phyloP scores from a whole-genome alignment of 2,888 invertebrate genomes.

The Uloborus plumipes region DNA sequence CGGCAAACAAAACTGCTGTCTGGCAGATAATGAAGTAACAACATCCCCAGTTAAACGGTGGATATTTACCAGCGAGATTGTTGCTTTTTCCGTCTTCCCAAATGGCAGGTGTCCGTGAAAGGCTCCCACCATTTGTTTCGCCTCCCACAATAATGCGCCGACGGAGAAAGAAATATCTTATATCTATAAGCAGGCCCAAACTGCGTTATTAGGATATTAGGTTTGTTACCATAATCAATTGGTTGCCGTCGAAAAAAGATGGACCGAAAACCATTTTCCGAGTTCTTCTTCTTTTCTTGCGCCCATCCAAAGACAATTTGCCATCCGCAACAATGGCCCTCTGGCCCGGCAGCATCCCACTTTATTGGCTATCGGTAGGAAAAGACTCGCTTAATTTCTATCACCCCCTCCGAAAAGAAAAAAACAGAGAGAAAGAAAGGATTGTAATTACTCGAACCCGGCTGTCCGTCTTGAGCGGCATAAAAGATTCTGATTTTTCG shows the following conservation, averaged over 20 bases:
- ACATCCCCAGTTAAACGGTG: conserved; percentile 39
- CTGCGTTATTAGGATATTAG: conserved; percentile 63
- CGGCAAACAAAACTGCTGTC: too few species aligned
- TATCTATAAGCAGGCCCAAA: conserved; percentile 29
- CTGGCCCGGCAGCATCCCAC: conserved; percentile 18
- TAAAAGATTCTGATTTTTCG: conserved; percentile 52
- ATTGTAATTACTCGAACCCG: conserved; percentile 56
- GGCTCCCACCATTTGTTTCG: conserved; percentile 54
- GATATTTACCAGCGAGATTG: conserved; percentile 48
- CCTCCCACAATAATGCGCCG: conserved; percentile 48
- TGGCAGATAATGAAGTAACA: too few species aligned
- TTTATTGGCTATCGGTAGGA: conserved; percentile 51
- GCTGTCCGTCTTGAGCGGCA: conserved; percentile 43
- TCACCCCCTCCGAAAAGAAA: conserved; percentile 19
- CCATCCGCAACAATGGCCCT: conserved; percentile 48
- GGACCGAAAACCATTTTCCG: conserved; percentile 54
- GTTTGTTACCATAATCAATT: conserved; percentile 63
- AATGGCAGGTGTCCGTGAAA: conserved; percentile 53
- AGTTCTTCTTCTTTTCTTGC: conserved; percentile 40
- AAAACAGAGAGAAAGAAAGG: conserved; percentile 20
- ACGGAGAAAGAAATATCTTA: conserved; percentile 14
- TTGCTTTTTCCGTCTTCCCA: conserved; percentile 44
- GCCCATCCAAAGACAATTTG: conserved; percentile 54
- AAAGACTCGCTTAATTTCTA: conserved; percentile 60
- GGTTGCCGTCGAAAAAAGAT: conserved; percentile 59